A percentile compares a stretch with the other conserved stretches of the same genome.
Conservation (phyloP, 2,113 vertebrate genomes). For the Naja naja region DNA sequence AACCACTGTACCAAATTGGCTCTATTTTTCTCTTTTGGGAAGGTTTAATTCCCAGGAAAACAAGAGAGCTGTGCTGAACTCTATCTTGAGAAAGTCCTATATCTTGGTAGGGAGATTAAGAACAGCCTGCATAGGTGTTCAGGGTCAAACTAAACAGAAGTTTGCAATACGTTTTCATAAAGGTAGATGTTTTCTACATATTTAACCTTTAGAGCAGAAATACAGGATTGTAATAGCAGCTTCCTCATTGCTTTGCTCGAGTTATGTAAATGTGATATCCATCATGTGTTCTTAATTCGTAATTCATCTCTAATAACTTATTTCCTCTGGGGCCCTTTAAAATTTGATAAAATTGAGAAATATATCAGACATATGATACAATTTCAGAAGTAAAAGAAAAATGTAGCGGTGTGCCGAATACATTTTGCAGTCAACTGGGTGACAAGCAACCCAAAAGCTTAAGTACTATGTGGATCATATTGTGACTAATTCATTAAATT, state of each 20-base stretch:
- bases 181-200: not conserved
- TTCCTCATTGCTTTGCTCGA: not conserved
- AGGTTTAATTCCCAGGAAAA: not conserved
- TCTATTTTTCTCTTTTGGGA: not conserved
- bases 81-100: not conserved
- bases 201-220: conserved; percentile 32
- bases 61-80: not conserved
- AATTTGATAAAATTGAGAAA: conserved; percentile 11
- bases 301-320: not conserved
- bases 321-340: conserved; percentile 20
- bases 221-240: conserved; percentile 18
- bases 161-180: not conserved
- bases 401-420: not conserved
- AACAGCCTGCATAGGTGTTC: not conserved
- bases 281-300: conserved; percentile 20
- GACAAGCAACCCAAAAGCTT: not conserved
- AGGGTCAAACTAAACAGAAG: not conserved
- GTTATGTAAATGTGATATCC: conserved; percentile 20
- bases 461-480: not conserved
- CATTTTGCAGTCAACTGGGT: not conserved
- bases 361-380: not conserved
- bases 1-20: not conserved
- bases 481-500: conserved; percentile 4
- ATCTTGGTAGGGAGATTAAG: not conserved
- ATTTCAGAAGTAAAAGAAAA: not conserved